These are phyloP conservation scores for Glossosoma conforme DNA, from an alignment of 1,140 invertebrate genomes.

Conservation along the genomic window DNA sequence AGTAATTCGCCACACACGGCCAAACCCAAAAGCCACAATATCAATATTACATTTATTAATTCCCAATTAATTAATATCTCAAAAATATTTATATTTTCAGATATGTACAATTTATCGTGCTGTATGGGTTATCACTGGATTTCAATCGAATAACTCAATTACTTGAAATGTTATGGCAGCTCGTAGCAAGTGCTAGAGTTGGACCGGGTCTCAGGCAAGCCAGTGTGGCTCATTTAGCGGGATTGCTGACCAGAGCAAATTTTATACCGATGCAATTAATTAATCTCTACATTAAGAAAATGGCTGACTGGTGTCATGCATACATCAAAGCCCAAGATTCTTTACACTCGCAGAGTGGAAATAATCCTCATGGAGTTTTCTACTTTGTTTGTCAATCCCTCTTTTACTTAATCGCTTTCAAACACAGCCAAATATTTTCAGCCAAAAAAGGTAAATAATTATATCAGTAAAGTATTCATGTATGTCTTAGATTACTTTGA, in stretches of 20 bases:
- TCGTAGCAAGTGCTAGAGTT: constrained; percentile 22
- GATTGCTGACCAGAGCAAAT: constrained; percentile 41
- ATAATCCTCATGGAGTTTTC: constrained; percentile 75
- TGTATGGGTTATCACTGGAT: constrained; percentile 46
- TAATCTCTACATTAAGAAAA: constrained; percentile 39
- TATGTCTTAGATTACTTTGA: too few relatives aligned
- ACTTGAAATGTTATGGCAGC: constrained; percentile 22
- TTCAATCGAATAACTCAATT: constrained; percentile 25
- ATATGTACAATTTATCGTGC: constrained; percentile 45
- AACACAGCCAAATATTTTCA: constrained; percentile 75
- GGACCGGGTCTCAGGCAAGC: constrained; percentile 41
- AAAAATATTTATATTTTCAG: constrained; percentile 37
- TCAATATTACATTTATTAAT: too few relatives aligned
- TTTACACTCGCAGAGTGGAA: constrained; percentile 35
- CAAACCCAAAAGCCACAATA: too few relatives aligned
- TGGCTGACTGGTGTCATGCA: constrained; percentile 48
- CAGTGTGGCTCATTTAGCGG: constrained; percentile 42
- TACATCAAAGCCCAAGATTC: constrained; percentile 46
- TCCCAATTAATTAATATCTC: too few relatives aligned
- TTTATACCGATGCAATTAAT: constrained; percentile 39
- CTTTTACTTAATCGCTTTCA: constrained; percentile 87
- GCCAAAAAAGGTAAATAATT: constrained; percentile 64
- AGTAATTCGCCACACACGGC: too few relatives aligned
- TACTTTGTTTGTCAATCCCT: constrained; percentile 85
- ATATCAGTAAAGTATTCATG: too few relatives aligned